These are phyloP conservation scores for Thalassophryne amazonica DNA, from an alignment of 2,797 vertebrate genomes.

Conservation along the genomic window DNA sequence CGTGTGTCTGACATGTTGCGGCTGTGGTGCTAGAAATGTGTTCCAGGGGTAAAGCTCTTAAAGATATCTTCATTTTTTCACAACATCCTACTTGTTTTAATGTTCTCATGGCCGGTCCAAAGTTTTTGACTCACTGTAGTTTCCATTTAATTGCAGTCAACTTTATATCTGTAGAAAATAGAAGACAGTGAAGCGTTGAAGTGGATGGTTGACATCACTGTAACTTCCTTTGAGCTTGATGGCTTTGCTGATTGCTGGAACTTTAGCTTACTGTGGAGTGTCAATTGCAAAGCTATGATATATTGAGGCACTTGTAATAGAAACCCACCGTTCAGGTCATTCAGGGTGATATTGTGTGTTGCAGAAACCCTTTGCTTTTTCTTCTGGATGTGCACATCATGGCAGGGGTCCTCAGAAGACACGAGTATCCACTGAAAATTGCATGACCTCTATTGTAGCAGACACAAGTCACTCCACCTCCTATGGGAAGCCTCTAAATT, in stretches of 20 bases:
- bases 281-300: slow-evolving; percentile 59
- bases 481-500: slow-evolving; percentile 82
- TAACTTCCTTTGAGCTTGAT: slow-evolving; percentile 69
- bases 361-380: slow-evolving; percentile 73
- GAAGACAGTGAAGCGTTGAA: slow-evolving; percentile 49
- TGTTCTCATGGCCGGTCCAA: too few relatives aligned
- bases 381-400: slow-evolving; percentile 70
- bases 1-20: too few relatives aligned
- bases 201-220: slow-evolving; percentile 65
- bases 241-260: slow-evolving; percentile 64
- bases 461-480: slow-evolving; percentile 79
- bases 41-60: too few relatives aligned
- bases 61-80: too few relatives aligned
- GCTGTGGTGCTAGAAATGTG: too few relatives aligned
- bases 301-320: slow-evolving; percentile 72
- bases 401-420: slow-evolving; percentile 72
- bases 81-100: too few relatives aligned
- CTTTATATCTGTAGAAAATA: slow-evolving; percentile 37
- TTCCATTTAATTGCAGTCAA: slow-evolving; percentile 38
- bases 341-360: slow-evolving; percentile 64
- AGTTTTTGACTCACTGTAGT: slow-evolving; percentile 34
- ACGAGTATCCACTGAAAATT: slow-evolving; percentile 77
- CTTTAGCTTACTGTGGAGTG: slow-evolving; percentile 63
- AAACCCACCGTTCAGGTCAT: slow-evolving; percentile 73
- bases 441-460: slow-evolving; percentile 81